Base-by-base conservation (phyloP, 1,140 invertebrate genomes). In the Drosophila cardini region DNA sequence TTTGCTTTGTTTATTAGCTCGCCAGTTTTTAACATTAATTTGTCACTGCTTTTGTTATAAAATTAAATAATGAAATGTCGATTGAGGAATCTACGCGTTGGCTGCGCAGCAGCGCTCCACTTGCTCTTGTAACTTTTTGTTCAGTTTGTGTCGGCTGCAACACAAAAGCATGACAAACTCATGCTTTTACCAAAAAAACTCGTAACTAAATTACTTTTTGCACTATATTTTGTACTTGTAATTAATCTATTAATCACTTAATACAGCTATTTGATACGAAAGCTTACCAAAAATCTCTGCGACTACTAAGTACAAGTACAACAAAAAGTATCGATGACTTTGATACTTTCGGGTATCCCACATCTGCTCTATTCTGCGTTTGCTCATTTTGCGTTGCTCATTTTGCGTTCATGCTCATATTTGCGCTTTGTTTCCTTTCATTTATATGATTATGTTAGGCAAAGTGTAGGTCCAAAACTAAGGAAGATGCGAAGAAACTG, bases 251-350 rank as follows among this genome's bases (percentile, higher is more conserved):
- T 52, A 40, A 53, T 32, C 13, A 18, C 26, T 40, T 42, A 53
- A 63, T 42, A 42, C 36, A 62, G 50, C 34, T 62, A 62, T 50
- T 62, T 62, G 34, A 53, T 26, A 46, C 13, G 46, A 80, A 75
- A 85, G 82, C 82, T 85, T 81, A 85, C 81, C 81, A 85, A 86
- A 78, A 85, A 77, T 82, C 71, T 81, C 78, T 69, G 78, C 73
- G 73, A 73, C 78, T 81, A 52, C 73, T 62, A 74, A 48, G 61
- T 69, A 32, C 57, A 65, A 55, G 60, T 60, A 30, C 67, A 55
- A 26, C 50, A 72, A 60, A 63, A 18, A 13, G 38, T 70, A 50
- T 70, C 65, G 57, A 8, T 57, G 30, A 32, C 62, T 69, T 70
- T 65, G 71, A 57, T 70, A 7, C 40, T 16, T 52, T 69, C 38